These are phyloP conservation scores for Hyla sarda DNA, from an alignment of 2,113 vertebrate genomes.

Conservation along the genomic window DNA sequence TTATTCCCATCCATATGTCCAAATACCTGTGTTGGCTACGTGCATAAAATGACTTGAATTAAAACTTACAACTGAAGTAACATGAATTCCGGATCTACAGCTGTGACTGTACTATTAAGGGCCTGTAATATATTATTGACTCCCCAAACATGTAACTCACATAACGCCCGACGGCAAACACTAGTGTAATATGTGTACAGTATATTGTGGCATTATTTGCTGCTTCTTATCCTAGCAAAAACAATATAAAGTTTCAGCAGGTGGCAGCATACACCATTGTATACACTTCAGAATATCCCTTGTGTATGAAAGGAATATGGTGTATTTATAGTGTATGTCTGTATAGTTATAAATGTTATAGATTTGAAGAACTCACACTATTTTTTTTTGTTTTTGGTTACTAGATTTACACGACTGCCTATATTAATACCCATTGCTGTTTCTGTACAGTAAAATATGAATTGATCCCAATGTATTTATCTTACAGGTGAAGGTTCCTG, in stretches of 20 bases:
- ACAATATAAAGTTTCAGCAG: not conserved
- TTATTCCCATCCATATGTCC: no score
- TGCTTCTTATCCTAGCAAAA: not conserved
- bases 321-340: no score
- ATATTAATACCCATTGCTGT: not conserved
- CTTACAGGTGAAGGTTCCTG: conserved; percentile 87
- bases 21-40: no score
- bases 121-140: no score
- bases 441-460: not conserved
- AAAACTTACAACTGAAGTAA: no score
- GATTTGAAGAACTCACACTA: not conserved
- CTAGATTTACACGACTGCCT: not conserved
- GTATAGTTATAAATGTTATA: not conserved
- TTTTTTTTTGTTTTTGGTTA: not conserved
- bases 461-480: not conserved
- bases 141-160: not conserved
- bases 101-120: no score
- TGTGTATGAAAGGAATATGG: not conserved
- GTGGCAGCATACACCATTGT: conserved; percentile 10
- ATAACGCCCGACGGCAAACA: not conserved
- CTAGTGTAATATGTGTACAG: not conserved
- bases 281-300: not conserved
- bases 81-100: no score
- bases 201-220: not conserved
- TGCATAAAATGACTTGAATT: no score